Evolutionary conservation across 2,113 vertebrate species (phyloP), one percentile per base, ranked within the genome.

Genomic region (Ctenomys sociabilis): DNA sequence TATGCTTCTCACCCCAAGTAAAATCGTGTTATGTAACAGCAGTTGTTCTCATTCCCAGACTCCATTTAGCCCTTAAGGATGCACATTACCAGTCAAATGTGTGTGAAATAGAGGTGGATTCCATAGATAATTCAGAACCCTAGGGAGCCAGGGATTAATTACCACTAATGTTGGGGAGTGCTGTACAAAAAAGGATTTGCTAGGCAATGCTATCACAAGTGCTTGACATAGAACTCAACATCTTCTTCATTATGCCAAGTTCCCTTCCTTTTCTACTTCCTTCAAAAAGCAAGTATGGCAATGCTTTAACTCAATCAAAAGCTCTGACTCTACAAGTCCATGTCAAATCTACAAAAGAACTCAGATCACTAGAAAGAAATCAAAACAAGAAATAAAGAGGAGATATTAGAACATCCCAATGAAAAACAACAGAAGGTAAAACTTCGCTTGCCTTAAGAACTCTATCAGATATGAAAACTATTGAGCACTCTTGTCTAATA

Each of bases 1-100:
- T 57, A 84, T 73, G 40, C 17, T 73, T 93, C 52, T 84, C 43
- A 80, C 16, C 4, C 72, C 86, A 72, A 95, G 63, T 43, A 89
- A 95, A 90, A 70, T 0, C 80, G 3, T 85, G 13, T 84, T 97
- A 77, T 63, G 22, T 92, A 95, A 85, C 19, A 84, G n/a, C 52
- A 70, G 22, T 80, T 30, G 45, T 73, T 75, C 30, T 83, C 9
- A 80, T 85, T 95, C 17, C 57, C 86, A 93, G 77, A 80, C 13
- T 59, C 70, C 24, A 43, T 0, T 70, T 66, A 87, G 30, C 45
- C 40, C 43, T 73, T 26, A 70, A 90, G 61, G 37, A 93, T 84
- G n/a, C 57, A 64, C 82, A 61, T 61, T 88, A 64, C 30, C 24
- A 90, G 21, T n/a, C 66, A 92, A 93, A 92, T 82, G 61, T 61